Conservation (phyloP, 2,888 invertebrate species). For the Tetragnatha montana region DNA sequence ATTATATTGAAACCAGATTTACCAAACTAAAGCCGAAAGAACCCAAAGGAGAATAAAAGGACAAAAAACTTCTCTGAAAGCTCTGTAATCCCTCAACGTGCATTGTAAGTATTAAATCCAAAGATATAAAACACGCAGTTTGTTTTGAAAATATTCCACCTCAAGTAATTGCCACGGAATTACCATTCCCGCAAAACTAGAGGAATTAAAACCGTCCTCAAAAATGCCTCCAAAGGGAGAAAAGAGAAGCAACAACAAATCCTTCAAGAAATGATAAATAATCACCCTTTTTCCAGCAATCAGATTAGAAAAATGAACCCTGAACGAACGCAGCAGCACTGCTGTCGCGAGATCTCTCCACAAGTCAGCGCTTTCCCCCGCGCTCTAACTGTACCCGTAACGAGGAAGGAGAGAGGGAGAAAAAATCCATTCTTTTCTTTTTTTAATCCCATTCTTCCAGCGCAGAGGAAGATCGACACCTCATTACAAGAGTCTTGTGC, state of each 20-base stretch:
- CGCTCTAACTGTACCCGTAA: slow-evolving; percentile 50
- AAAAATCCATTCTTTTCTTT: slow-evolving; percentile 15
- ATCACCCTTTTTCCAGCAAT: slow-evolving; percentile 20
- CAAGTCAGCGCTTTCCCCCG: slow-evolving; percentile 54
- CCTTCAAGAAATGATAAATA: slow-evolving; percentile 49
- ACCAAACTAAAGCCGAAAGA: too few species aligned
- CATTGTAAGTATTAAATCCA: background rate
- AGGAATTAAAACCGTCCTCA: background rate
- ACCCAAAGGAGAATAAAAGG: too few species aligned
- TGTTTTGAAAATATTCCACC: background rate
- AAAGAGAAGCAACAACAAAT: background rate
- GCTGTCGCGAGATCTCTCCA: slow-evolving; percentile 45
- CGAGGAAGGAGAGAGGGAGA: slow-evolving; percentile 15
- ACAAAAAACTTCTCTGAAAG: background rate
- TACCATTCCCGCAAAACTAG: background rate
- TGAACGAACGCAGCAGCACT: slow-evolving; percentile 43
- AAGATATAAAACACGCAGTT: background rate
- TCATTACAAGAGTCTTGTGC: slow-evolving; percentile 61
- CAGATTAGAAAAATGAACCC: slow-evolving; percentile 15
- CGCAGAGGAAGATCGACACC: slow-evolving; percentile 65
- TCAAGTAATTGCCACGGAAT: background rate
- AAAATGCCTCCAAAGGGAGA: background rate
- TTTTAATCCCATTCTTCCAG: background rate
- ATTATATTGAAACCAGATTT: too few species aligned
- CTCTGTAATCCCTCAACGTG: background rate